Conservation (phyloP, 2,797 vertebrate genomes). For the Mastacembelus armatus region DNA sequence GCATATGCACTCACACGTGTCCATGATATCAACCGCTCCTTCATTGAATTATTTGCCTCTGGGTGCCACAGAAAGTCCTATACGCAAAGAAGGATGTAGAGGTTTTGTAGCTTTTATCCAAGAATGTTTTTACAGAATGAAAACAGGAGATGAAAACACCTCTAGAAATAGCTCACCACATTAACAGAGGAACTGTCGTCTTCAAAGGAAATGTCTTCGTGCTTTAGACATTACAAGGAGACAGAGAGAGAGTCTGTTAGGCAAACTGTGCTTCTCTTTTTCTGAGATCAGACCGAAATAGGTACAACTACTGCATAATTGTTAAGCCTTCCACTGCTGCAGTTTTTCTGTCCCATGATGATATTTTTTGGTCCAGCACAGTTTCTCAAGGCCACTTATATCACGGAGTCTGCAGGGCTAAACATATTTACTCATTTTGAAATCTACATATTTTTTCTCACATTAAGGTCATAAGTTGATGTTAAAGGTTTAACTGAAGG, state of each 20-base stretch:
- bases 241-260: conserved; percentile 50
- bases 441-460: conserved; percentile 7
- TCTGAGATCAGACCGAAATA: conserved; percentile 15
- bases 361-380: too few relatives aligned
- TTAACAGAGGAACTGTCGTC: conserved; percentile 87
- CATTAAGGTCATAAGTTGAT: not conserved
- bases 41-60: conserved; percentile 97
- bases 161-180: conserved; percentile 88
- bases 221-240: conserved; percentile 80
- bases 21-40: conserved; percentile 90
- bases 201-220: conserved; percentile 94
- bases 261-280: conserved; percentile 18
- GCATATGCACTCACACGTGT: conserved; percentile 85
- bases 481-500: not conserved
- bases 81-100: conserved; percentile 52
- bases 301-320: conserved; percentile 9
- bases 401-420: not conserved
- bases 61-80: conserved; percentile 97
- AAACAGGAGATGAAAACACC: conserved; percentile 5
- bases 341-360: conserved; percentile 3
- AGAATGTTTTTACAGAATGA: conserved; percentile 2
- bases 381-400: not conserved
- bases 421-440: not conserved
- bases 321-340: not conserved
- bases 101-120: not conserved